Base-by-base conservation (phyloP, 2,113 vertebrate genomes). In the Caranx ignobilis region DNA sequence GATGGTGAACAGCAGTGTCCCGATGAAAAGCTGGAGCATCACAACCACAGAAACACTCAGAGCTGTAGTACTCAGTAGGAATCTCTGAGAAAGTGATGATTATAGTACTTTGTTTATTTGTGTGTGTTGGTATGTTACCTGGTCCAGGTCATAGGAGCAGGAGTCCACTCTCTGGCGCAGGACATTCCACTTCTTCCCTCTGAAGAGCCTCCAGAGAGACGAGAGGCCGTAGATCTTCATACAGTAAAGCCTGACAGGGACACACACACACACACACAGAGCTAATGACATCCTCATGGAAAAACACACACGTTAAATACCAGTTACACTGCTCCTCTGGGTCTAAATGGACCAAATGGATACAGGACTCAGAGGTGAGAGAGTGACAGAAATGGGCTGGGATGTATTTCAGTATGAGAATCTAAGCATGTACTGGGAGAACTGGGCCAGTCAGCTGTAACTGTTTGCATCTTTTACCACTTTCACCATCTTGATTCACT, bases 121-220 rank as follows among this genome's bases (percentile, higher is more conserved):
- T 61, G 50, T 19, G 37, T 47, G 59, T 3, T 45, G 21, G 37
- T 39, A 37, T 8, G 70, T 1, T 91, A 99, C 98, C 97, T 99
- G 97, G 93, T 99, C 98, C 86, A 99, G 85, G 89, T 99, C 97
- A 0, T 99, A 99, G 83, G 96, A 98, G 91, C 98, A 99, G 63
- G 98, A 99, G 92, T 99, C 98, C 62, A 99, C 98, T 0, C 97
- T 94, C 93, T 98, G 97, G 48, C 97, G 91, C 81, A 99, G 94
- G 7, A 99, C 97, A 0, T 99, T 99, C 98, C 98, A 99, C 94
- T 99, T 99, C 93, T 98, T 99, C 9, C 98, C 98, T 15, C 98
- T 96, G 91, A 99, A 99, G 48, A 99, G 95, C 68, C 97, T 97
- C 98, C 98, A 99, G 34, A 99, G 96, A 0, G 98, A 97, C 1